These are phyloP conservation scores for Danio rerio DNA, from an alignment of 2,113 vertebrate genomes.

Conservation along the genomic window GRCz12tu NC_133181.1:29141001-29141500, in stretches of 20 bases:
- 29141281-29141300: conserved; percentile 73
- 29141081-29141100: background rate
- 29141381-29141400: conserved; percentile 81
- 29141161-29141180: background rate
- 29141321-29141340: conserved; percentile 82
- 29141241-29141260: conserved; percentile 33
- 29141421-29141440: conserved; percentile 84
- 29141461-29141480: conserved; percentile 73
- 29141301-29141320: conserved; percentile 75
- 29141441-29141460: conserved; percentile 82
- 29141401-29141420: conserved; percentile 85
- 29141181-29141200: background rate
- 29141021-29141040: background rate
- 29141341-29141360: conserved; percentile 84
- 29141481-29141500: conserved; percentile 56
- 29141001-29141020: background rate
- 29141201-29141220: conserved; percentile 25
- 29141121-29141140: background rate
- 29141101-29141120: background rate
- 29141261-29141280: conserved; percentile 25
- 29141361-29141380: conserved; percentile 72
- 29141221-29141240: background rate
- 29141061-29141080: background rate
- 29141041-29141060: background rate
- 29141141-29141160: background rate